Evolutionary conservation across 2,888 invertebrate genomes (phyloP).

Genomic region (Nephrotoma flavescens): DNA sequence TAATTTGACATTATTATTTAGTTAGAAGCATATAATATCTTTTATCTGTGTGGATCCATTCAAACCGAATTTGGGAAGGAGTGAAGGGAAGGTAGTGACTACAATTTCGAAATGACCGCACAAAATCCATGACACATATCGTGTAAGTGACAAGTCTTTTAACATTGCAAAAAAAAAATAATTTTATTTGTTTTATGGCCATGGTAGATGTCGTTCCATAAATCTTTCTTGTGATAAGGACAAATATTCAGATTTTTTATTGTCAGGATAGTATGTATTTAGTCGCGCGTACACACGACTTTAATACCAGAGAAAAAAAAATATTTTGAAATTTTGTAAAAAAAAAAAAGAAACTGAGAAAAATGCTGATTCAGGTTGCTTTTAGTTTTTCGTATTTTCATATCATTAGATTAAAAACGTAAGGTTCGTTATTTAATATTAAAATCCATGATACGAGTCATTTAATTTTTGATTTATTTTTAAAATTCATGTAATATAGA

Average conservation of each 20-base stretch:
- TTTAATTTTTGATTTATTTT: not conserved
- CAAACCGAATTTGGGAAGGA: not conserved
- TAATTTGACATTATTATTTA: not conserved
- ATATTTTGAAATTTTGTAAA: not conserved
- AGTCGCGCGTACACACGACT: no score
- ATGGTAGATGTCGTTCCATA: no score
- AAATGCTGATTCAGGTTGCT: not conserved
- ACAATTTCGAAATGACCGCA: no score
- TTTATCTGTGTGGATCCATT: not conserved
- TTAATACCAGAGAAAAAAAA: not conserved
- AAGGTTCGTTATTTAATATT: no score
- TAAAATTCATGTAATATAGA: not conserved
- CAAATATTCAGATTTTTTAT: no score
- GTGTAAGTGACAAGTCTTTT: not conserved
- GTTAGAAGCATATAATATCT: not conserved
- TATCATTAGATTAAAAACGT: not conserved
- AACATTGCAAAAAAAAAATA: no score
- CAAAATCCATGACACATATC: not conserved
- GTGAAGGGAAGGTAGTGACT: no score
- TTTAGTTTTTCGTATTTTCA: not conserved
- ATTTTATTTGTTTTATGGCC: no score
- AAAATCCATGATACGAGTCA: no score
- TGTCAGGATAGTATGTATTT: no score
- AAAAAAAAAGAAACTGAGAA: not conserved
- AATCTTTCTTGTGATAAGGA: no score